A percentile compares a stretch with the other conserved stretches of the same genome.
Conservation (phyloP, 2,113 vertebrate genomes). For the Paedocypris sp. region DNA sequence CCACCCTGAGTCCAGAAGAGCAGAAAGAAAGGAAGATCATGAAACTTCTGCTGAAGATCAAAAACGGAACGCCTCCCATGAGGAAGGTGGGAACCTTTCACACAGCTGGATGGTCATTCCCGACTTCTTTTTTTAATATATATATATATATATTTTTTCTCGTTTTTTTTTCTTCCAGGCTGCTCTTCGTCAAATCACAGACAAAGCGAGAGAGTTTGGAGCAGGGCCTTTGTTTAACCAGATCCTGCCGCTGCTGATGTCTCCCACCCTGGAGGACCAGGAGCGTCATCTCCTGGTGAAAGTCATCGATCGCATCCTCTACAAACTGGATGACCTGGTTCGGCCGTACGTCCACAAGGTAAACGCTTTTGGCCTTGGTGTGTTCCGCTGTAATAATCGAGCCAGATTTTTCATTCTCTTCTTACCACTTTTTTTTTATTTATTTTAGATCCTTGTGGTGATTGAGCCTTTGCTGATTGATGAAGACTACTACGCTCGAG, state of each 20-base stretch:
- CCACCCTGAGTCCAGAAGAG: slow-evolving; percentile 92
- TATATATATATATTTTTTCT: not conserved
- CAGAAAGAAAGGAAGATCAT: slow-evolving; percentile 99
- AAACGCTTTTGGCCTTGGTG: not conserved
- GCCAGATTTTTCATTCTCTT: not conserved
- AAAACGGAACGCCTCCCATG: slow-evolving; percentile 98
- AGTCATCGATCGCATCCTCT: slow-evolving; percentile 96
- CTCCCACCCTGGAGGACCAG: slow-evolving; percentile 94
- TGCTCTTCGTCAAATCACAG: slow-evolving; percentile 90
- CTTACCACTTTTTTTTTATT: not conserved
- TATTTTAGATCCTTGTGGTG: slow-evolving; percentile 85
- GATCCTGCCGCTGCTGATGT: slow-evolving; percentile 94
- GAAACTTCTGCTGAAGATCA: slow-evolving; percentile 96
- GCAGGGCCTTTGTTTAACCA: slow-evolving; percentile 95
- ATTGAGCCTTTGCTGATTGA: slow-evolving; percentile 96
- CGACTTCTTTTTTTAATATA: no score
- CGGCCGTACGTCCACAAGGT: slow-evolving; percentile 98
- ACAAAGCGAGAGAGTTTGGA: slow-evolving; percentile 95
- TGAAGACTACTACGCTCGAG: slow-evolving; percentile 98
- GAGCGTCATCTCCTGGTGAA: slow-evolving; percentile 96
- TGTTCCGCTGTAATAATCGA: not conserved
- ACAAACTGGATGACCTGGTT: slow-evolving; percentile 95
- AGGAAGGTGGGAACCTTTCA: slow-evolving; percentile 70
- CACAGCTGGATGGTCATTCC: not conserved
- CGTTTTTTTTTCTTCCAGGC: slow-evolving; percentile 56